Base-by-base conservation (phyloP, 2,113 vertebrate genomes). In the Martes martes region DNA sequence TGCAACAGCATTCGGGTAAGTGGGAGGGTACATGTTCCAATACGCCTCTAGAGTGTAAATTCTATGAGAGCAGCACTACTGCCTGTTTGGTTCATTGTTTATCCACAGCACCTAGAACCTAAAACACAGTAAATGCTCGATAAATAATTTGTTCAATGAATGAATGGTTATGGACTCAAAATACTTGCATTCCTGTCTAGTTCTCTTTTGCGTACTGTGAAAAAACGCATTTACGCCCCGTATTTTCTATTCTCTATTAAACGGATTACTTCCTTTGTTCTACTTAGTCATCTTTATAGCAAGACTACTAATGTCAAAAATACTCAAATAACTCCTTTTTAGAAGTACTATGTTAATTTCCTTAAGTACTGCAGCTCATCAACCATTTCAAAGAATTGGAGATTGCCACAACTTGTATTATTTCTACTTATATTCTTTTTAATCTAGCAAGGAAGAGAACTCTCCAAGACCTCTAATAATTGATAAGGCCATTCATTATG, bases 361-460 rank as follows among this genome's bases (percentile, higher is more conserved):
- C n/a, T 67, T 73, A 57, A 78, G 69, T 65, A 94, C 52, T 50
- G 69, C 52, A 90, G 95, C 65, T 61, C 33, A 47, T 50, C 82
- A 63, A 21, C 36, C 59, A 89, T 93, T 89, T 50, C 57, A 82
- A 42, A 67, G 78, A 93, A 55, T 89, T 89, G 19, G 82, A 61
- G 52, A 61, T 50, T 13, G 39, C 31, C 50, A 19, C 11, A 47
- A 76, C 73, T 76, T 76, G 73, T 76, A 71, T 87, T 74, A 93
- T 84, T 69, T 92, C 96, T 97, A 86, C 95, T 95, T 89, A 87
- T 81, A 73, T 39, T 87, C 52, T 76, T 91, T 97, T 65, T 95
- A 96, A 92, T 97, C 67, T 59, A 90, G 87, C 28, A 24, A 96
- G 90, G 89, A 94, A 81, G 42, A n/a, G 45, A 94, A 45, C 14